Base-by-base conservation (phyloP, 2,797 vertebrate genomes). In the Tinamus major region DNA sequence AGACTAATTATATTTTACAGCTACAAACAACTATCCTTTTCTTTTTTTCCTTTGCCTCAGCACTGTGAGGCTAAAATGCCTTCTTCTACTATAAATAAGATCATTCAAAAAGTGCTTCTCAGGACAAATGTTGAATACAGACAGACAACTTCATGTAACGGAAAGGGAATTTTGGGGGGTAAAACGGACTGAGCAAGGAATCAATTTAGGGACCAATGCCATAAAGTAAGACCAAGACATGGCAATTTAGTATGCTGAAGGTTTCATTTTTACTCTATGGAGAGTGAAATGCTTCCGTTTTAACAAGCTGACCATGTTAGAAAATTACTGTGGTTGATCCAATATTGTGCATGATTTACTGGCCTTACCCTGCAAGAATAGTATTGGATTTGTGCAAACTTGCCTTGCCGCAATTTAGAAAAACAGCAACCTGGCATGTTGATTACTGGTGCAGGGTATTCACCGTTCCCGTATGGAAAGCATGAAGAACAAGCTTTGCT, bases 361-460 rank as follows among this genome's bases (percentile, higher is more conserved):
- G 95, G 95, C 94, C 93, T 96, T 95, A 80, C 82, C 95, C 96
- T 91, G 89, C 92, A 94, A 95, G 93, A 96, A 97, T 1, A 86
- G 90, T 93, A 92, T 91, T 92, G 85, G 88, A 94, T 97, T 96
- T 97, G 94, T 96, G 95, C 95, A 97, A 95, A 97, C 75, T n/a
- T 94, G 93, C 94, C 94, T 97, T 96, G 95, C 87, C 96, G 96
- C 91, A 95, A 82, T 92, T 91, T 86, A 94, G 96, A 97, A 92
- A 96, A 98, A 97, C 70, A 97, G 85, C 85, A 89, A 90, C 93
- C 95, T 97, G 96, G 95, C 44, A 21, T 75, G 87, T 59, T 76
- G 91, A 69, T 91, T 85, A 94, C 61, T 88, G 76, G 46, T 78
- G 59, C 61, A 94, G 86, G 87, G 70, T 67, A 89, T 90, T 93